Base-by-base conservation (phyloP, 2,888 invertebrate species). In the Rotaria socialis region DNA sequence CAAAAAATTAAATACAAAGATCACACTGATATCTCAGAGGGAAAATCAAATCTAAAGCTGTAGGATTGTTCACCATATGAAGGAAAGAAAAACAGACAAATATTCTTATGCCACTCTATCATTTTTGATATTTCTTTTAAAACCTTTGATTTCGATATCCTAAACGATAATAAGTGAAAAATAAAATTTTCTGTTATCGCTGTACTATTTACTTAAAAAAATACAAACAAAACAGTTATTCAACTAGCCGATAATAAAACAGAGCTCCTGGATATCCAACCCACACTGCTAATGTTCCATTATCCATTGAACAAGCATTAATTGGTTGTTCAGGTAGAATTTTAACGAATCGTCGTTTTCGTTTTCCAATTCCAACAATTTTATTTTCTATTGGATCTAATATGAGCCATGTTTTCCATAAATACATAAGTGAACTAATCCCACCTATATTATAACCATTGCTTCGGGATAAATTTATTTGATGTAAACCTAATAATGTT, bases 361-460 rank as follows among this genome's bases (percentile, higher is more conserved):
- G 43, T 80, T 80, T 80, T 14, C 41, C 80, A 2, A 80, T 1
- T 24, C 80, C 80, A 47, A 47, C 11, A 47, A 47, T 47, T 80
- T 80, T 43, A 10, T 80, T 43, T 47, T 80, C 47, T n/a, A 80
- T 43, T 11, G 43, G 80, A 80, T 80, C 80, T 35, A 80, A 80
- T n/a, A 80, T n/a, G 16, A 80, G 47, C 80, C 80, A 80, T n/a
- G 80, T 80, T 80, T 80, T 80, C 47, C 47, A 80, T 80, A 80
- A 47, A 80, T 80, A 80, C 7, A 80, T 5, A 24, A 80, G 2
- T 80, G 80, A 8, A 80, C 80, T 80, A n/a, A 80, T n/a, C 47
- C 80, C 47, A 47, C n/a, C 4, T 35, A 67, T 35, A 67, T 35
- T 8, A 67, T 67, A 67, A 47, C 3, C 22, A 47, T 47, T 43